These are phyloP conservation scores for Andrena trimmerana DNA, from an alignment of 2,888 invertebrate genomes.

Conservation along the genomic window DNA sequence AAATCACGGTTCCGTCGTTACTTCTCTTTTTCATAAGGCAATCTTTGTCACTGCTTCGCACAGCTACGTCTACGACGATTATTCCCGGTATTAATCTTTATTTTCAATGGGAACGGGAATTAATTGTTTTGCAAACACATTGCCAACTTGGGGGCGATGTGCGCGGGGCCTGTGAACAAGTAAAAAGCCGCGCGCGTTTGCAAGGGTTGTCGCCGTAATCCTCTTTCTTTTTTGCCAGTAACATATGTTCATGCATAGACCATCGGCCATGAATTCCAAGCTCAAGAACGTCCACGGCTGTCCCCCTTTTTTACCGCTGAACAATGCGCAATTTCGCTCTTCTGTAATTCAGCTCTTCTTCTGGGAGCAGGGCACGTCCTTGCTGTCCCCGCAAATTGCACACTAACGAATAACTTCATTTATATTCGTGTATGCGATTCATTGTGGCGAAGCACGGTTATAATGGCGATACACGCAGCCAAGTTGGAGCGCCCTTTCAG, in stretches of 20 bases:
- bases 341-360: conserved; percentile 37
- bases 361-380: conserved; percentile 14
- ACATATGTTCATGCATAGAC: conserved; percentile 29
- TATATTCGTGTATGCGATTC: conserved; percentile 42
- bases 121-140: conserved; percentile 26
- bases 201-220: conserved; percentile 28
- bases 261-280: conserved; percentile 53
- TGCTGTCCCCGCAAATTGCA: conserved; percentile 44
- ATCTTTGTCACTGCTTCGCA: neutral
- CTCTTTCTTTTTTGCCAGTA: conserved; percentile 39
- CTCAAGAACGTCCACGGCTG: conserved; percentile 36
- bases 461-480: conserved; percentile 30
- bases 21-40: neutral
- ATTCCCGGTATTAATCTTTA: conserved; percentile 14
- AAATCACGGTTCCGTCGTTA: neutral
- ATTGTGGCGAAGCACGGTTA: conserved; percentile 8
- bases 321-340: conserved; percentile 54
- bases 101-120: neutral
- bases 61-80: neutral
- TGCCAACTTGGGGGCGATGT: neutral
- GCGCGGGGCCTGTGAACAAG: neutral
- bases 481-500: conserved; percentile 7
- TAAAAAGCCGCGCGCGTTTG: conserved; percentile 4
- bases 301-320: conserved; percentile 50
- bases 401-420: conserved; percentile 50